These are phyloP conservation scores for Progne subis DNA, from an alignment of 2,113 vertebrate genomes.

Conservation along the genomic window DNA sequence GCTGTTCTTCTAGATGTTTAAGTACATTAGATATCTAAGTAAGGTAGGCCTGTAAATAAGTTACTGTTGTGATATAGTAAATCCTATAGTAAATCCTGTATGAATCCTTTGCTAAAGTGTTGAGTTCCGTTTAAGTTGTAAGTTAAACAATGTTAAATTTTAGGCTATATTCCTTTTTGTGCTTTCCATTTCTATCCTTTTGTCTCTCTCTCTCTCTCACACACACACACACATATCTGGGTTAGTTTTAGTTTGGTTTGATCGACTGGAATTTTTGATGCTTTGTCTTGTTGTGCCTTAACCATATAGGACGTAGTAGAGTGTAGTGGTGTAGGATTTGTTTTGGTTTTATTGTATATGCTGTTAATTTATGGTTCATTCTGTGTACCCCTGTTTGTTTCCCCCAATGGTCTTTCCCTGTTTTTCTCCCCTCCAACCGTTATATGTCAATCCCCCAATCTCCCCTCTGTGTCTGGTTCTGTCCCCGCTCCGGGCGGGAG, in stretches of 20 bases:
- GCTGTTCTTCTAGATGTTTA: not conserved
- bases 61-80: no score
- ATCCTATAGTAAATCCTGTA: not conserved
- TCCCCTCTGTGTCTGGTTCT: no score
- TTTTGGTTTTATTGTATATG: no score
- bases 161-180: not conserved
- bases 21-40: no score
- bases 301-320: accelerated
- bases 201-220: no score
- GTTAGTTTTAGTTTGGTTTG: not conserved
- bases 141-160: not conserved
- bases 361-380: no score
- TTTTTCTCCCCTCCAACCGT: no score
- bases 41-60: not conserved
- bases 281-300: not conserved
- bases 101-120: not conserved
- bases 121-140: not conserved
- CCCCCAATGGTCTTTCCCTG: no score
- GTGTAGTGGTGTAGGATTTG: no score
- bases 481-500: no score
- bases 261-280: not conserved
- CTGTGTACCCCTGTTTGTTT: no score
- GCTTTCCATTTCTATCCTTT: not conserved
- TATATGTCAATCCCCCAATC: no score
- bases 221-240: accelerated